Evolutionary conservation across 92 coral and sea anemone species (phyloP).

Genomic region (Phenganax stokvisi): DNA sequence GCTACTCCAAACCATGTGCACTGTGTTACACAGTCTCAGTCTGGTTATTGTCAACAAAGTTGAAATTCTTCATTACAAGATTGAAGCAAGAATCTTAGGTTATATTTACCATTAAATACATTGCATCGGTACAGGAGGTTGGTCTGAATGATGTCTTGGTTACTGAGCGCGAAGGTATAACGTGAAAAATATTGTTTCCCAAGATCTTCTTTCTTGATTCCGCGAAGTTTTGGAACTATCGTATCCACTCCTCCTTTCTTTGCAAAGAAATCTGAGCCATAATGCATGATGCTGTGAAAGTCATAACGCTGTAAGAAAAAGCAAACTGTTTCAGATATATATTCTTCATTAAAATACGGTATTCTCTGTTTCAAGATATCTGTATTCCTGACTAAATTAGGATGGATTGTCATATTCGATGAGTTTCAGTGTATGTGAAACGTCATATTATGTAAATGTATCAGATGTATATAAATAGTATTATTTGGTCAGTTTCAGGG

Average conservation of each 20-base stretch:
- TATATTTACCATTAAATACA: constrained; percentile 45
- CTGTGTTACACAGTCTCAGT: no score
- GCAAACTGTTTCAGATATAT: neutral
- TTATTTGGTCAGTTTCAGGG: no score
- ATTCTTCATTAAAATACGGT: neutral
- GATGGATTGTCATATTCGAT: no score
- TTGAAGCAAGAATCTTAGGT: neutral
- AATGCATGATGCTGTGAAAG: constrained; percentile 68
- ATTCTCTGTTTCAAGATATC: no score
- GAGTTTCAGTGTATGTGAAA: no score
- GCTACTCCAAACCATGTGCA: no score
- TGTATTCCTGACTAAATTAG: no score
- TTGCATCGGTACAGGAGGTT: constrained; percentile 60
- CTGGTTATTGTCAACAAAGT: neutral
- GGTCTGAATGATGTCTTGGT: constrained; percentile 61
- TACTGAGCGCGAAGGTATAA: constrained; percentile 48
- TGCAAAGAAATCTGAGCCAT: constrained; percentile 57
- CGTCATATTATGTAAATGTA: no score
- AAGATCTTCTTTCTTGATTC: constrained; percentile 50
- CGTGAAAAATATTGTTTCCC: constrained; percentile 50
- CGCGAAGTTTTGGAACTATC: constrained; percentile 49
- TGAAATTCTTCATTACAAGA: neutral
- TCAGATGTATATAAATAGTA: no score
- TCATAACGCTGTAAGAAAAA: constrained; percentile 55
- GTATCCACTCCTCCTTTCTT: constrained; percentile 47